Evolutionary conservation across 1,140 invertebrate species (phyloP), one percentile per base, ranked within the genome.

Genomic region (Pseudobourletiella spinata): DNA sequence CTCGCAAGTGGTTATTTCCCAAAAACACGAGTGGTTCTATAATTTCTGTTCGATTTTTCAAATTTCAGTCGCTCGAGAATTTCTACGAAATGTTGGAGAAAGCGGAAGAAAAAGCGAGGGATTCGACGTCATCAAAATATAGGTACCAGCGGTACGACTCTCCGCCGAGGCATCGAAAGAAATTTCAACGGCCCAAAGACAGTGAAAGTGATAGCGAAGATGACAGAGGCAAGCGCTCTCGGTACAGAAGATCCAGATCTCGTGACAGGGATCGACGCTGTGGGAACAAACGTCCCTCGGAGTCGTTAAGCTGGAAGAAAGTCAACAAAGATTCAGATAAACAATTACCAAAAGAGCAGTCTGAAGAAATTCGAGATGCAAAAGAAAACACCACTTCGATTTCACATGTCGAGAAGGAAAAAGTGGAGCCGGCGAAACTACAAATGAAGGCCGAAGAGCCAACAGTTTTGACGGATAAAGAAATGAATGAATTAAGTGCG

Each of bases 401-500:
- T n/a, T n/a, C n/a, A n/a, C n/a, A n/a, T n/a, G n/a, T n/a, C n/a
- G n/a, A n/a, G n/a, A n/a, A n/a, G n/a, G n/a, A n/a, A n/a, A n/a
- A n/a, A n/a, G n/a, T n/a, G n/a, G n/a, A n/a, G n/a, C n/a, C n/a
- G n/a, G n/a, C n/a, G n/a, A n/a, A n/a, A n/a, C n/a, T n/a, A n/a
- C n/a, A n/a, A n/a, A n/a, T n/a, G n/a, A 14, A 51, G 24, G 44
- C 8, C 6, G 24, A 51, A 25, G 50, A 55, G 28, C 22, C 28
- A 4, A 39, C 67, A 52, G 59, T 79, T 67, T 66, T 84, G 18
- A 83, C 84, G 30, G 85, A 91, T 74, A 83, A 87, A 72, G 86
- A 95, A 74, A 83, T 94, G 79, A 95, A 95, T 78, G 82, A 85
- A 66, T 72, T 97, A 14, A 88, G 84, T 22, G 89, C 91, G 16